Evolutionary conservation across 2,888 invertebrate species (phyloP).

Genomic region (Drosophila pegasa): DNA sequence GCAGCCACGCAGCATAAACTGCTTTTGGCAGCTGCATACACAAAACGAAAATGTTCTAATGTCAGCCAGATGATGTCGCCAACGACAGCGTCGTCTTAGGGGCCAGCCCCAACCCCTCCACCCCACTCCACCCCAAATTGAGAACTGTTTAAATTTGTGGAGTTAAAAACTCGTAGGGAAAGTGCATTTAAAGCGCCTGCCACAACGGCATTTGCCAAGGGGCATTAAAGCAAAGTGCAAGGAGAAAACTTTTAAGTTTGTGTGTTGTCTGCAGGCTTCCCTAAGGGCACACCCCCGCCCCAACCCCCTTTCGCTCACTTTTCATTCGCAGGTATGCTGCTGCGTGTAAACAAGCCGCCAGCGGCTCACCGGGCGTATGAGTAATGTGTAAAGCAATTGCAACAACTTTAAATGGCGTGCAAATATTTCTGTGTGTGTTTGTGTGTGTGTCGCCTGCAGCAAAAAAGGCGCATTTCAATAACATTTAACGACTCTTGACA

Average conservation of each 20-base stretch:
- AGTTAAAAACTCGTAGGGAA: constrained; percentile 32
- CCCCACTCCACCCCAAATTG: constrained; percentile 30
- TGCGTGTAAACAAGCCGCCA: background rate
- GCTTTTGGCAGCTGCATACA: constrained; percentile 71
- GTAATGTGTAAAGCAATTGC: constrained; percentile 53
- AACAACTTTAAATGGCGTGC: constrained; percentile 62
- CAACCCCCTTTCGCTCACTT: background rate
- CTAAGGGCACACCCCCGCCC: too few species aligned
- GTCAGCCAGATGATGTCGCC: constrained; percentile 67
- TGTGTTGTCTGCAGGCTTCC: background rate
- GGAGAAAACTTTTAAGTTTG: constrained; percentile 20
- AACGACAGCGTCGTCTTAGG: constrained; percentile 21
- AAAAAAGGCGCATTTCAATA: constrained; percentile 57
- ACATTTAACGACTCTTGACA: constrained; percentile 57
- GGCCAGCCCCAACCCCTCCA: constrained; percentile 34
- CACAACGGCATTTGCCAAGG: constrained; percentile 49
- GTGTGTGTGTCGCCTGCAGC: constrained; percentile 12
- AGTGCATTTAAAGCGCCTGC: constrained; percentile 55
- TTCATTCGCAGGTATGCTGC: constrained; percentile 1
- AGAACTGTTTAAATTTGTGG: constrained; percentile 48
- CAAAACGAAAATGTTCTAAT: constrained; percentile 71
- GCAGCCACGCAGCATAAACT: constrained; percentile 64
- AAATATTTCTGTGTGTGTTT: constrained; percentile 44
- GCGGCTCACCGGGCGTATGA: constrained; percentile 35
- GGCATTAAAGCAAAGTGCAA: constrained; percentile 42